Base-by-base conservation (phyloP, 2,113 vertebrate species). In the Larimichthys polyactis region DNA sequence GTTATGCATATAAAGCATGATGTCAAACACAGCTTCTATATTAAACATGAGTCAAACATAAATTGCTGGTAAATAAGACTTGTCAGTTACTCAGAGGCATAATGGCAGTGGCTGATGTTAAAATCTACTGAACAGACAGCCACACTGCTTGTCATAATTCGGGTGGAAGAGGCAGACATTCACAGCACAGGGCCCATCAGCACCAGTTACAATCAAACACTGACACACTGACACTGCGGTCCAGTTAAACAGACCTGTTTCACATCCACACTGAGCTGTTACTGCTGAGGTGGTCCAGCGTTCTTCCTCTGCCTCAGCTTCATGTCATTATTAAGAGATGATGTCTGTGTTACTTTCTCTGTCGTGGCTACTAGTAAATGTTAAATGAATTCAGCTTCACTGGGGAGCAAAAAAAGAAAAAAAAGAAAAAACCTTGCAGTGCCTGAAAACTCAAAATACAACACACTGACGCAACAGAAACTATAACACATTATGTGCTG, bases 151-250 rank as follows among this genome's bases (percentile, higher is more conserved):
- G 36, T 76, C 74, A 77, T 77, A 63, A 73, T 14, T 65, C n/a
- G 43, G 19, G 54, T 12, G 43, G 32, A 66, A 19, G 7, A 32
- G 59, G 46, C 71, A 49, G 81, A 79, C 55, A 54, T 74, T 77
- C 74, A 46, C 70, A 57, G 79, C 82, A 48, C 65, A 59, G 87
- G 0, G 51, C 43, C 76, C 11, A 59, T 87, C 87, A 65, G 36
- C 78, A 52, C 29, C 24, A 43, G 19, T 89, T 80, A 82, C 36
- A 63, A 65, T 91, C 87, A 84, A 73, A 83, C 69, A 11, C 0
- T 20, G 65, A 65, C 76, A 65, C 76, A 80, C n/a, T 9, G 6
- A 36, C 32, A 36, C 20, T 36, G 79, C 62, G 36, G 36, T 68
- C 65, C 11, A n/a, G 60, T 64, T 43, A 52, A 44, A 20, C 46